A percentile compares a stretch with the other conserved stretches of the same genome.
phyloP scores from a whole-genome alignment of 2,888 invertebrate genomes.

The Brachyptera putata region DNA sequence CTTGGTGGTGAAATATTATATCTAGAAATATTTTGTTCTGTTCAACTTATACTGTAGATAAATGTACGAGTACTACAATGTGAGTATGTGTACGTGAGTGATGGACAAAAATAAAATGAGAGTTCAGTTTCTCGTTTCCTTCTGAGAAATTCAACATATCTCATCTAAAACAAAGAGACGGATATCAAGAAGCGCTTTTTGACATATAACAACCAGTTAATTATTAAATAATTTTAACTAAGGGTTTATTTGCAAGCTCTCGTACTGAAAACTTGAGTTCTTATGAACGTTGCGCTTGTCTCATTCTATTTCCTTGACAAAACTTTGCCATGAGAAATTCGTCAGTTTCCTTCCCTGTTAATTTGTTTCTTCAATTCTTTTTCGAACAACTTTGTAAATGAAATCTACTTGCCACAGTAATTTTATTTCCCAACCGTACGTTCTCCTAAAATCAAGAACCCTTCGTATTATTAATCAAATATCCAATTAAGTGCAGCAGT shows the following conservation, averaged over 20 bases:
- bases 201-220: conserved; percentile 3
- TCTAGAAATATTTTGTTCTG: no score
- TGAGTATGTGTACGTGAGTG: no score
- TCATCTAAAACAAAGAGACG: not conserved
- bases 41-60: no score
- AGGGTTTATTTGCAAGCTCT: not conserved
- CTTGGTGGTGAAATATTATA: no score
- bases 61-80: no score
- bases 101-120: no score
- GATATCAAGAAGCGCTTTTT: not conserved
- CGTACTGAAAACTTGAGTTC: not conserved
- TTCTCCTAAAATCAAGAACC: not conserved
- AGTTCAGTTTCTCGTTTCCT: no score
- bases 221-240: not conserved
- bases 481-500: conserved; percentile 3
- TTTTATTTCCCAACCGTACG: not conserved
- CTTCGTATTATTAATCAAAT: conserved; percentile 1
- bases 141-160: not conserved
- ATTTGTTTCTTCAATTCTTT: not conserved
- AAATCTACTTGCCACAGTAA: not conserved
- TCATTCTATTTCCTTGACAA: not conserved
- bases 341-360: not conserved
- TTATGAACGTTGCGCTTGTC: not conserved
- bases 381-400: not conserved
- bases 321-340: not conserved